Evolutionary conservation across 2,113 vertebrate genomes (phyloP).

Genomic region (Mesitornis unicolor): DNA sequence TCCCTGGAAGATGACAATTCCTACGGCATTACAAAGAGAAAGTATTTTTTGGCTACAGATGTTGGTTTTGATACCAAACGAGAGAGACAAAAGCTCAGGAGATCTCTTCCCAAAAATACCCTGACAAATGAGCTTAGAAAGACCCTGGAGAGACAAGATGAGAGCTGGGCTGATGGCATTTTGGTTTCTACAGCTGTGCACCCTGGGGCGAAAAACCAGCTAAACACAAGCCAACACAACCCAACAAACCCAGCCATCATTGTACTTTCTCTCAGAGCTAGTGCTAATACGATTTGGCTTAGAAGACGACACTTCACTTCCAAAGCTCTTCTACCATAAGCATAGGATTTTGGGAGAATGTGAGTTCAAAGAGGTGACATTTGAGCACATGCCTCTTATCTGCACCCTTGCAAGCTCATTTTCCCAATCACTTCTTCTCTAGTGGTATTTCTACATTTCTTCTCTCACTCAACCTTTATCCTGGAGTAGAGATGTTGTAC

Average conservation of each 20-base stretch:
- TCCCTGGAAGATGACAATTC: not conserved
- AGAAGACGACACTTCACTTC: not conserved
- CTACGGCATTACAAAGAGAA: not conserved
- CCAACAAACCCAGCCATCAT: not conserved
- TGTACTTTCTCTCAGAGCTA: not conserved
- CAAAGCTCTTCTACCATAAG: not conserved
- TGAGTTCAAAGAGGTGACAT: not conserved
- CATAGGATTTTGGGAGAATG: rapidly evolving
- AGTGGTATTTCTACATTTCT: not conserved
- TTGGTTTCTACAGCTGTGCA: not conserved
- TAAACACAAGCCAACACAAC: not conserved
- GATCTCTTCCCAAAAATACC: not conserved
- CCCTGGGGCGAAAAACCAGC: not conserved
- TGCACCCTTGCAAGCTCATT: not conserved
- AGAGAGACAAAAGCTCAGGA: not conserved
- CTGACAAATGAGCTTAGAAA: not conserved
- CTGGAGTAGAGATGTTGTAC: not conserved
- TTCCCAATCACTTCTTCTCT: not conserved
- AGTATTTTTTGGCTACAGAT: not conserved
- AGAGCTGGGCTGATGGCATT: not conserved
- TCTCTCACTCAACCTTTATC: not conserved
- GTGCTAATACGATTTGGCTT: not conserved
- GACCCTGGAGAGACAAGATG: not conserved
- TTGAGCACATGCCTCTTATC: not conserved
- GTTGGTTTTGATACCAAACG: not conserved